Percentiles rank a stretch among this genome's conserved stretches.
phyloP scores from a whole-genome alignment of 2,888 invertebrate species.

The Chymomyza caudatula region DNA sequence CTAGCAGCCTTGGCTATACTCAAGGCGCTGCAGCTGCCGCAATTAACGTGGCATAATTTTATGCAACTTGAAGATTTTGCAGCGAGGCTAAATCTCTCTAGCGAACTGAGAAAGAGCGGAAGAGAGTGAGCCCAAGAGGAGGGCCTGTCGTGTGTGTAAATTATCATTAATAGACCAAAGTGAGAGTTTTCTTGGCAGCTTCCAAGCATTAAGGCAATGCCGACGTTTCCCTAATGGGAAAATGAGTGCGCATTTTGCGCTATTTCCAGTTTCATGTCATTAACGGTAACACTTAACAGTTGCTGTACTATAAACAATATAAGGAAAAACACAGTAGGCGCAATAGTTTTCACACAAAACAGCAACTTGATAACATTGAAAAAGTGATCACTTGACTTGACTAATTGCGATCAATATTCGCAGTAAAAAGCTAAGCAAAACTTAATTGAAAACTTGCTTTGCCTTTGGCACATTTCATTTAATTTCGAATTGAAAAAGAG shows the following conservation, averaged over 20 bases:
- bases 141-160: conserved; percentile 39
- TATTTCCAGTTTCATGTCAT: neutral
- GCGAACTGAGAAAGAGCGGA: conserved; percentile 7
- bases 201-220: conserved; percentile 5
- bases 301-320: no score
- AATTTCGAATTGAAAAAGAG: neutral
- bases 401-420: conserved; percentile 7
- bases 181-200: conserved; percentile 48
- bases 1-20: neutral
- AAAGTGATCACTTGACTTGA: conserved; percentile 3
- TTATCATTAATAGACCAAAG: conserved; percentile 67
- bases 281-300: neutral
- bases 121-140: no score
- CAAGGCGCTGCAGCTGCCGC: conserved; percentile 19
- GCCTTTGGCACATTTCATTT: neutral
- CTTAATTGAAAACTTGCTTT: neutral
- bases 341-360: neutral
- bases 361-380: neutral
- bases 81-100: conserved; percentile 15
- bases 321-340: neutral
- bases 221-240: conserved; percentile 44
- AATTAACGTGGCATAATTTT: conserved; percentile 63
- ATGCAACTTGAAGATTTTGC: conserved; percentile 45
- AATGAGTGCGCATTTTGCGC: conserved; percentile 35
- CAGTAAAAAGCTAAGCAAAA: neutral